Evolutionary conservation across 2,113 vertebrate species (phyloP).

Genomic region (Ciconia maguari): DNA sequence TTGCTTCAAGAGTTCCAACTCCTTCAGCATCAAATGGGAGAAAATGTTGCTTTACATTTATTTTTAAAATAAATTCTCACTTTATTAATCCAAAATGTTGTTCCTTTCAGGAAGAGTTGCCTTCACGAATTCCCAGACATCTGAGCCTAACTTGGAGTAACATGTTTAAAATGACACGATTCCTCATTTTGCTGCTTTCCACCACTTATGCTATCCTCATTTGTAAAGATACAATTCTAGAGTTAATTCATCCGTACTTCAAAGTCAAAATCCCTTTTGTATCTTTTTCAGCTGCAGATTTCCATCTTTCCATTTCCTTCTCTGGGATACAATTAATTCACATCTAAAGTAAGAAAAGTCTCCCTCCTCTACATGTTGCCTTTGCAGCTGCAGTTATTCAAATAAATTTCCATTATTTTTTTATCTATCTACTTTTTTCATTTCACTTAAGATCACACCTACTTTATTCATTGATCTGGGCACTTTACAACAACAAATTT

Average conservation of each 20-base stretch:
- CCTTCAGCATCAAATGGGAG: background rate
- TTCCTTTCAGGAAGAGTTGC: background rate
- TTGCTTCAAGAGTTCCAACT: background rate
- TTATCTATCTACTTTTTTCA: background rate
- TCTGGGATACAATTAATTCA: constrained; percentile 15
- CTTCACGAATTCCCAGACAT: background rate
- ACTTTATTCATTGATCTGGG: background rate
- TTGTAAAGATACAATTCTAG: background rate
- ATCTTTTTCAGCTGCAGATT: background rate
- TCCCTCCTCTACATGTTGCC: background rate
- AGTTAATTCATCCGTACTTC: background rate
- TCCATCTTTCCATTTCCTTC: background rate
- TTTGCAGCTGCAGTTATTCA: constrained; percentile 1
- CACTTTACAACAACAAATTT: background rate
- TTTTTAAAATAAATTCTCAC: background rate
- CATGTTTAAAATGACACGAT: background rate
- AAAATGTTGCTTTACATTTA: background rate
- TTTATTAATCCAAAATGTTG: background rate
- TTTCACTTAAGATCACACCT: background rate
- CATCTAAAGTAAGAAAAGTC: background rate
- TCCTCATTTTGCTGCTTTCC: background rate
- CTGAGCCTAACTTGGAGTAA: background rate
- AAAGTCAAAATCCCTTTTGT: background rate
- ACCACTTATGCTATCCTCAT: background rate
- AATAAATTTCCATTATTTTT: background rate